Percentiles rank a stretch among this genome's conserved stretches.
These are phyloP conservation scores for Pterocles burchelli DNA, from an alignment of 2,113 vertebrate species.

Conservation along the genomic window DNA sequence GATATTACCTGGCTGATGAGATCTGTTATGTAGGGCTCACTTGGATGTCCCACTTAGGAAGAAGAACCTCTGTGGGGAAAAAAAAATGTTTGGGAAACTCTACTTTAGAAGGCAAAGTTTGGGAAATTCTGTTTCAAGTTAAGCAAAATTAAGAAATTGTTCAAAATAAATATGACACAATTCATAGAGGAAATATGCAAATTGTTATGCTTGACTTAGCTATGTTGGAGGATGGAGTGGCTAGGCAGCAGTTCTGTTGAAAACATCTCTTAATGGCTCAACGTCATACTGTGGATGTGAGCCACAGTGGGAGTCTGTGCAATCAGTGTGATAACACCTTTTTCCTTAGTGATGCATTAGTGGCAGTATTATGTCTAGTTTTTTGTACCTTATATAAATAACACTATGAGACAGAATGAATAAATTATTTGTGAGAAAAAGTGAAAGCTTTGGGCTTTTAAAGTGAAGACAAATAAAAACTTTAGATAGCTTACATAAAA, in stretches of 20 bases:
- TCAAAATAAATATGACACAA: not conserved
- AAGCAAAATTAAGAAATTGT: not conserved
- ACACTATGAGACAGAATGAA: not conserved
- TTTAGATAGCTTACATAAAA: not conserved
- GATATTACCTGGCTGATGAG: not conserved
- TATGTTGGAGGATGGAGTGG: not conserved
- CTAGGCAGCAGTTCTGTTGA: not conserved
- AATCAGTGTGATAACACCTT: not conserved
- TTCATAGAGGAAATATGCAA: not conserved
- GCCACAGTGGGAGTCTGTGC: not conserved
- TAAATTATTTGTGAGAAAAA: not conserved
- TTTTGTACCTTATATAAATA: not conserved
- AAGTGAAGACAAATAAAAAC: not conserved
- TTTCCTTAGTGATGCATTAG: not conserved
- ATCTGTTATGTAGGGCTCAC: not conserved
- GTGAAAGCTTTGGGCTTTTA: not conserved
- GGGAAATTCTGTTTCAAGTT: not conserved
- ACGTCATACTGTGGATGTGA: not conserved
- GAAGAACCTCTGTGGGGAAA: not conserved
- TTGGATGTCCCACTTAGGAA: not conserved
- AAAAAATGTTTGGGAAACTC: not conserved
- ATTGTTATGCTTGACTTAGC: not conserved
- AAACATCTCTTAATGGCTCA: not conserved
- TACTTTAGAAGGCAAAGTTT: not conserved
- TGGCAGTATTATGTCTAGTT: not conserved